Base-by-base conservation (phyloP, 2,113 vertebrate species). In the Merops nubicus region DNA sequence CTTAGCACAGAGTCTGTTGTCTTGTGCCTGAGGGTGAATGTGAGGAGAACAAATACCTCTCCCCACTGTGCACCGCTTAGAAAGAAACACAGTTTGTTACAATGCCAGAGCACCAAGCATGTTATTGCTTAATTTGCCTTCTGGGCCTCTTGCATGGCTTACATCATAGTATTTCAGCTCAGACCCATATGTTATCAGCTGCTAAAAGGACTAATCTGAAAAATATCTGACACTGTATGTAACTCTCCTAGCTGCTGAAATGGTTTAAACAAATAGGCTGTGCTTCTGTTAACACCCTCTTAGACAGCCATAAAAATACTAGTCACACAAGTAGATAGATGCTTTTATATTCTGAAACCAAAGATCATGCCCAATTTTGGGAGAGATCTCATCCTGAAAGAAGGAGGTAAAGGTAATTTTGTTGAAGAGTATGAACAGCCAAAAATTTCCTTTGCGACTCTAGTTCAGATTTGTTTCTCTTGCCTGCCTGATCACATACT, bases 161-260 rank as follows among this genome's bases (percentile, higher is more conserved):
- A 89, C 83, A 53, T 92, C 43, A 72, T 20, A 86, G 79, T 31
- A 54, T 81, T 93, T 94, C 92, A 89, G 56, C 59, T 84, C 51
- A 84, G 83, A 56, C n/a, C 88, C 95, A 94, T 96, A 92, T 94
- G 85, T 93, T 94, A 95, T 84, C 91, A 92, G 88, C 92, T 96
- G 96, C 76, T 93, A 78, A 84, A 81, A 86, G 76, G 31, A 94
- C 72, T 95, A 88, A 85, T 94, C 51, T 81, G 79, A 96, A 97
- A 97, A 95, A 91, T 94, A 97, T 88, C 93, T 93, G 79, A 92
- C 88, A 74, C 68, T 13, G 0, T 47, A 43, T 73, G 64, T 83
- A 90, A 83, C 59, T 77, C 45, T 85, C 12, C 2, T 70, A 84
- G 60, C 34, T 78, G 79, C 47, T 94, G 88, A 92, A 95, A 93